phyloP scores from a whole-genome alignment of 2,797 vertebrate species.

The Mormyrops attenuatus region DNA sequence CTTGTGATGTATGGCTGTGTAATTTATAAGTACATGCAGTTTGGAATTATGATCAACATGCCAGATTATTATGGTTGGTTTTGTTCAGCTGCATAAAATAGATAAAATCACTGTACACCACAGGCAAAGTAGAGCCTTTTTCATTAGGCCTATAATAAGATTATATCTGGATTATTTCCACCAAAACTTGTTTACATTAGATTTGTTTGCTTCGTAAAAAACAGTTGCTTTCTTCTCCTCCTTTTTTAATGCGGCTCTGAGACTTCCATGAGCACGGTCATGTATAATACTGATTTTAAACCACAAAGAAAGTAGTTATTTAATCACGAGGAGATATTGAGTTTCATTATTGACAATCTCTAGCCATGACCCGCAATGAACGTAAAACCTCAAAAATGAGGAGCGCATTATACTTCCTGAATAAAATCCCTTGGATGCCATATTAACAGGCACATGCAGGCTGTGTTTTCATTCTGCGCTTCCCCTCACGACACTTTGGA shows the following conservation, averaged over 20 bases:
- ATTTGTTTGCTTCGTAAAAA: background rate
- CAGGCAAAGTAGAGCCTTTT: background rate
- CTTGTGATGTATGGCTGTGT: background rate
- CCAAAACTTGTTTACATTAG: background rate
- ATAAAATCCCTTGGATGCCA: conserved; percentile 3
- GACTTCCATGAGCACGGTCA: background rate
- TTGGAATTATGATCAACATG: background rate
- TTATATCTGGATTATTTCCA: background rate
- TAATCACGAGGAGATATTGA: background rate
- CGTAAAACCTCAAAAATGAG: conserved; percentile 11
- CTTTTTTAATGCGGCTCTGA: background rate
- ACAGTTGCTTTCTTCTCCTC: background rate
- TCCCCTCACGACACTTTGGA: background rate
- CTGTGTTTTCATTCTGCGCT: background rate
- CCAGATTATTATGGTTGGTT: background rate
- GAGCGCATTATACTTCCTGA: background rate
- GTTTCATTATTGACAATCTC: background rate
- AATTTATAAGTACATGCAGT: background rate
- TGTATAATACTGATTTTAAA: background rate
- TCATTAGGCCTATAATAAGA: background rate
- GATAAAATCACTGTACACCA: background rate
- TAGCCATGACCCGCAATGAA: background rate
- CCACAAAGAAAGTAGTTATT: background rate
- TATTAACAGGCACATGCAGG: background rate
- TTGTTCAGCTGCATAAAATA: background rate